These are phyloP conservation scores for Plusia festucae DNA, from an alignment of 2,888 invertebrate genomes.

Conservation along the genomic window DNA sequence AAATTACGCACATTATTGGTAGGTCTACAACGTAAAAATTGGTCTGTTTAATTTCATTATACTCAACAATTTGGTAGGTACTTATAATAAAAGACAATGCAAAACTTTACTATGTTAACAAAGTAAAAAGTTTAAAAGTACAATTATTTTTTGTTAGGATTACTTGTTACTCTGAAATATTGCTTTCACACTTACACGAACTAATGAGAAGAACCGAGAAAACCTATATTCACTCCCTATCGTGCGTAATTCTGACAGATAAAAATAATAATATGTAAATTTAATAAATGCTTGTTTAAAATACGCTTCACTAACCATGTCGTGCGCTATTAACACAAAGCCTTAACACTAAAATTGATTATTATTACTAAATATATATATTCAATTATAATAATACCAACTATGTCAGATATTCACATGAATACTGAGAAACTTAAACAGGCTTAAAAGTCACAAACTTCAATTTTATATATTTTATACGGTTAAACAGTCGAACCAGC, in stretches of 20 bases:
- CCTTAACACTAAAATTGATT: conserved; percentile 1
- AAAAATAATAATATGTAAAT: neutral
- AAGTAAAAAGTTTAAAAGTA: neutral
- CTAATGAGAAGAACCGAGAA: neutral
- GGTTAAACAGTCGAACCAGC: neutral
- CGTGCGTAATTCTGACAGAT: conserved; percentile 48
- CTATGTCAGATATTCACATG: neutral
- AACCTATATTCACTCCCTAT: neutral
- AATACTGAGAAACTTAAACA: neutral
- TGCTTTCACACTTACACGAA: neutral
- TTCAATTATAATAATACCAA: no score
- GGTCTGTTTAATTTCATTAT: neutral
- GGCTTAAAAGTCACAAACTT: neutral
- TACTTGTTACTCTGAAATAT: neutral
- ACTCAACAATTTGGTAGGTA: neutral
- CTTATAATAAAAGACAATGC: neutral
- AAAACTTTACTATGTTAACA: neutral
- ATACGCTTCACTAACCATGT: conserved; percentile 58
- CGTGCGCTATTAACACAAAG: conserved; percentile 48
- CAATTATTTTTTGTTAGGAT: no score
- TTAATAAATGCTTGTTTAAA: conserved; percentile 34
- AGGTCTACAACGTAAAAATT: no score
- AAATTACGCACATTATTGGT: conserved; percentile 34
- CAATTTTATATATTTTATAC: neutral
- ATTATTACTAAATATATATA: no score